Base-by-base conservation (phyloP, 1,140 invertebrate genomes). In the Vanessa tameamea region DNA sequence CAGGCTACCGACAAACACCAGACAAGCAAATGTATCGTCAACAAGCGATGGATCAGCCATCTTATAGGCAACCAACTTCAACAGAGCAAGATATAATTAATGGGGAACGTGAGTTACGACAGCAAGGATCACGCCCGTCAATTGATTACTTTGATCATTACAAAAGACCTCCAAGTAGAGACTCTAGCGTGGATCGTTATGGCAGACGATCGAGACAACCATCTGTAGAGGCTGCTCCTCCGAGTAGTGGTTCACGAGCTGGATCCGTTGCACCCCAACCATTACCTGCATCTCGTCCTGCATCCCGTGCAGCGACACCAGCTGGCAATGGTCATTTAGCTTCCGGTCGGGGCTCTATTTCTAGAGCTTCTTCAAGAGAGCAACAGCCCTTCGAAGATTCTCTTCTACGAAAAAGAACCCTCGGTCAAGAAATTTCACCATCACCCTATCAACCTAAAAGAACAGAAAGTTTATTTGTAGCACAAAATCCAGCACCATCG, bases 71-170 rank as follows among this genome's bases (percentile, higher is more conserved):
- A 69, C 51, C 75, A 12, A 31, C 72, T 20, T 66, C 79, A 20
- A 43, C 74, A n/a, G 85, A 89, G 43, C 85, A 89, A 71, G 87
- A 87, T 12, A 75, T 81, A 13, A 76, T 85, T 2, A 91, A 91
- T 61, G 88, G 88, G 26, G 81, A 84, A 50, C 79, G 87, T 15
- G 84, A 86, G 20, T 47, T 92, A 20, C 93, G 92, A 63, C 85
- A 90, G 61, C 84, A 90, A 47, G 90, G 89, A 4, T 92, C 94
- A 8, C 84, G 94, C 64, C 95, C 95, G 3, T 95, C 95, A 47
- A 95, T 95, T 77, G 95, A 95, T 81, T 95, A 95, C 84, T 95
- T 99, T 88, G 98, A 99, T 93, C 98, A 99, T 86, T 99, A 99
- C 87, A 97, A 98, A 88, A 94, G 96, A 84, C 96, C 97, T 68